These are phyloP conservation scores for Brachyopa scutellaris DNA, from an alignment of 2,888 invertebrate species.

Conservation along the genomic window DNA sequence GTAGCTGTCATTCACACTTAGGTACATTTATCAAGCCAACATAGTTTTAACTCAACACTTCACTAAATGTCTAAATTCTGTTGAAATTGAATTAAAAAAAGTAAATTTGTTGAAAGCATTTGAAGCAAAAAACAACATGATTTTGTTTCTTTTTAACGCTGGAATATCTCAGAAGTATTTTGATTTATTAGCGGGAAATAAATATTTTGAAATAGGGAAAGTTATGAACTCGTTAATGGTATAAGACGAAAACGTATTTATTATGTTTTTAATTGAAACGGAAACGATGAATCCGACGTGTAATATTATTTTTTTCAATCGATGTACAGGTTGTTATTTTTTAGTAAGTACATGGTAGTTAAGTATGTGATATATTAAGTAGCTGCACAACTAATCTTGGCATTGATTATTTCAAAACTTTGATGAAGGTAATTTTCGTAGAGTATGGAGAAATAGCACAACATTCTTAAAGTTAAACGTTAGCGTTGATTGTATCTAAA, in stretches of 20 bases:
- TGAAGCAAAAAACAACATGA: not conserved
- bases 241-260: not conserved
- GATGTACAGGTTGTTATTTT: too few relatives aligned
- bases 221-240: conserved; percentile 8
- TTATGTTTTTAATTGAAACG: not conserved
- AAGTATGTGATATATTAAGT: too few relatives aligned
- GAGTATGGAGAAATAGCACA: too few relatives aligned
- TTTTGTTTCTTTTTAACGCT: not conserved
- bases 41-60: conserved; percentile 6
- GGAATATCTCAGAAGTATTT: not conserved
- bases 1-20: conserved; percentile 18
- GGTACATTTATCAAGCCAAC: conserved; percentile 11
- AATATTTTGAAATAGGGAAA: conserved; percentile 4
- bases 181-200: conserved; percentile 7
- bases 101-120: not conserved
- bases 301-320: not conserved
- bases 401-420: too few relatives aligned
- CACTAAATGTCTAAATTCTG: not conserved
- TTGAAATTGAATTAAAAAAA: conserved; percentile 13
- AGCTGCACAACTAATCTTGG: too few relatives aligned
- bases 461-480: too few relatives aligned
- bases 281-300: not conserved
- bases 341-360: too few relatives aligned
- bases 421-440: too few relatives aligned
- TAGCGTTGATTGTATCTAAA: too few relatives aligned